Conservation (phyloP, 2,113 vertebrate genomes). For the Ranitomeya variabilis region DNA sequence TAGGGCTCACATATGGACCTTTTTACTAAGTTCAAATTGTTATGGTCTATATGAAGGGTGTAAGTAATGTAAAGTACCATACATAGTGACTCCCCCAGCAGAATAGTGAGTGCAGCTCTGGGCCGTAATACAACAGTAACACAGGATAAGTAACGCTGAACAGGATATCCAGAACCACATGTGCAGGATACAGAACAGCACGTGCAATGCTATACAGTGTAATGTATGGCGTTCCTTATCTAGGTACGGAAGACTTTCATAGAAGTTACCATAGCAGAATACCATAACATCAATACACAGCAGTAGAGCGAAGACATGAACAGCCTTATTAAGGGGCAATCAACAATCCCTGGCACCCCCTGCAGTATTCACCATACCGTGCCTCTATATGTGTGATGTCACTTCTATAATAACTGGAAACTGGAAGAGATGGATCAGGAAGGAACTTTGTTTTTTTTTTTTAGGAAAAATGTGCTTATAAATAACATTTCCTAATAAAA, state of each 20-base stretch:
- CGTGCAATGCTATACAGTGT: background rate
- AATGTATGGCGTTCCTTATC: background rate
- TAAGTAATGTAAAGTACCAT: too few relatives aligned
- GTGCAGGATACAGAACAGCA: slow-evolving; percentile 11
- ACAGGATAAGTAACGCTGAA: background rate
- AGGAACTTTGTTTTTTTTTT: too few relatives aligned
- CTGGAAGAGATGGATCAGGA: background rate
- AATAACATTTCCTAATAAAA: too few relatives aligned
- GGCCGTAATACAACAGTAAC: background rate
- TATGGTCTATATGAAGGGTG: too few relatives aligned
- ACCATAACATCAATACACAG: background rate
- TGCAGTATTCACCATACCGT: background rate
- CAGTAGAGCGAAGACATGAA: background rate
- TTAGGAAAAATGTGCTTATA: too few relatives aligned
- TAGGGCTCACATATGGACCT: too few relatives aligned
- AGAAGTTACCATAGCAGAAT: slow-evolving; percentile 1
- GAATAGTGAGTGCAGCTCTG: background rate
- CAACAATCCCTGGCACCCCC: background rate
- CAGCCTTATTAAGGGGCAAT: background rate
- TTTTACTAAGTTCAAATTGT: too few relatives aligned
- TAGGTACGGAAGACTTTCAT: background rate
- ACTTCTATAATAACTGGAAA: background rate
- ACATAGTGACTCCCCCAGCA: background rate
- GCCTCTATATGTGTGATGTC: background rate
- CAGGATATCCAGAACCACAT: background rate